Base-by-base conservation (phyloP, 2,797 vertebrate species). In the Microctenopoma lineatum region DNA sequence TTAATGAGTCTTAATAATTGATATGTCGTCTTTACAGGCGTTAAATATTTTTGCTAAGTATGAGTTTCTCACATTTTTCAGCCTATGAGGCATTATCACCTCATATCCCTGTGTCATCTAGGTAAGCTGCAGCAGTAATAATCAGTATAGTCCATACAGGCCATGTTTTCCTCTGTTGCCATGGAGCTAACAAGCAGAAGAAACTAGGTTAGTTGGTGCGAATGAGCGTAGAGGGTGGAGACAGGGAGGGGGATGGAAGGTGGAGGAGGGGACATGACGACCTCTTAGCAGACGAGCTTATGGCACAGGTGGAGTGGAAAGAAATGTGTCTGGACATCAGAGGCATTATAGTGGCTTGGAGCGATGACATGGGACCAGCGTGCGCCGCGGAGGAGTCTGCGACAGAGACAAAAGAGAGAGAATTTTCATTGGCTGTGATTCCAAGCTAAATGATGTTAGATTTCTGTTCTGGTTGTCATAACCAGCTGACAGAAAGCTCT, bases 291-390 rank as follows among this genome's bases (percentile, higher is more conserved):
- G 83, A 87, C 81, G 26, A 66, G 75, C 65, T 79, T 68, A 55
- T 82, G 83, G 80, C 88, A 88, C 90, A 90, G 87, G 86, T 91
- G 92, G 80, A 92, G 93, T 91, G 90, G 89, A 93, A 92, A 86
- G 81, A 74, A 93, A 94, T 92, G 83, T 77, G 92, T 92, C 93
- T 93, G 89, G 92, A 92, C 87, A 74, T 68, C 67, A 36, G 48
- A 80, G 87, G 73, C 87, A 81, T 76, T 81, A 86, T 79, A 71
- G 79, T 75, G 70, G 83, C 91, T 86, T 2, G 21, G 52, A 86
- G 86, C 77, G 25, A 83, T 79, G 85, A 81, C 83, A 69, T 34
- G 65, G 66, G 77, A 77, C 67, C 34, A 16, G 46, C 78, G 59
- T 39, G 46, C 27, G 57, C 73, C 69, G 65, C 26, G 52, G 26